Base-by-base conservation (phyloP, 2,888 invertebrate genomes). In the Polia nebulosa region DNA sequence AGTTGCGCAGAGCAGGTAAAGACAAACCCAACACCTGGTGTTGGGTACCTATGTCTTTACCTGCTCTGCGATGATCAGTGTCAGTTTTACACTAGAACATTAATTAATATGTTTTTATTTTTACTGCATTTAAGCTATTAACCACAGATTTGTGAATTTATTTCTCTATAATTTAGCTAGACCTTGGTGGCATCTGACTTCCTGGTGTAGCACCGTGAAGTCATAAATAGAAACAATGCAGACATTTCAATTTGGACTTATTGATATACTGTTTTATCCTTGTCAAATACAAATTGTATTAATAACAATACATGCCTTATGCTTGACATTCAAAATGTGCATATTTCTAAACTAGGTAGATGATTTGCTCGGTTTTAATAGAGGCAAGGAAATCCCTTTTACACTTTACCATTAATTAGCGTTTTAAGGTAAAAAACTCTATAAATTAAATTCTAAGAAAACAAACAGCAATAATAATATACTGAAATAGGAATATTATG, bases 161-260 rank as follows among this genome's bases (percentile, higher is more conserved):
- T 32, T 45, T n/a, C 39, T 11, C 5, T 45, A 29, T 20, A 52
- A 29, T 63, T 58, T 62, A 44, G n/a, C 47, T 49, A 32, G 63
- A 56, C 63, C 74, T 78, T 75, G 72, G 8, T 49, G 22, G 25
- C 39, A 32, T 22, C 39, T 58, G 34, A 72, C 55, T 75, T 75
- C 63, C 74, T 75, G 39, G 34, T 63, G 45, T 20, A 44, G 11
- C 29, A 44, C 20, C n/a, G 56, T 56, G 11, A 22, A 51, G 44
- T 53, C 9, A 53, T 27, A 39, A 62, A 39, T 27, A 20, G 13
- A 29, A 41, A 66, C 6, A 4, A 7, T 49, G 9, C 0, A 20
- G 3, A 27, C 6, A 17, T 39, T 39, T 39, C 2, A 22, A 49
- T n/a, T 5, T 36, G 17, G 2, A 45, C 52, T 13, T 1, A 11